Base-by-base conservation (phyloP, 2,888 invertebrate genomes). In the Hydraecia micacea region DNA sequence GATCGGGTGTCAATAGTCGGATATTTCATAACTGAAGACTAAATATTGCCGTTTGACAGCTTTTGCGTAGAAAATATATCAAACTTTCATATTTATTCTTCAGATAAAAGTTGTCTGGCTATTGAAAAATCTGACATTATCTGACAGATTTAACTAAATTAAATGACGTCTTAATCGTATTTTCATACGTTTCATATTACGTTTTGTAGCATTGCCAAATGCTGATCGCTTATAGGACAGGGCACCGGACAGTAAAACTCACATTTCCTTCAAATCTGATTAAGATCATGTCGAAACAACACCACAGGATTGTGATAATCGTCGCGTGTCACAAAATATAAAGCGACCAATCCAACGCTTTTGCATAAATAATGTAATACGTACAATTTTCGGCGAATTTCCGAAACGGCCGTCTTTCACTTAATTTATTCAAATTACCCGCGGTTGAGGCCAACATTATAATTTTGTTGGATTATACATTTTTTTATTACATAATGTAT, bases 361-460 rank as follows among this genome's bases (percentile, higher is more conserved):
- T 89, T 89, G 85, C 87, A 88, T 89, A 89, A 90, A 91, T 91
- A 88, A 88, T 86, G 79, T 89, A 85, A 87, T 83, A 88, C 85
- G 84, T 84, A 87, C 88, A 91, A 90, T 91, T 90, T 91, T 84
- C 84, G 86, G 81, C 85, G 77, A 88, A 89, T 86, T 88, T 87
- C 88, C 87, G 86, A 90, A 90, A 89, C 85, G 84, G 86, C 86
- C 87, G 86, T 74, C 71, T 85, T 85, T 77, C 81, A 83, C 46
- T 87, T 91, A 91, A 92, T 91, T 85, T 92, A 92, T 92, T 91
- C 91, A 92, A 92, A 92, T 91, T 89, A 89, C 86, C 70, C 79
- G 73, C 83, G 62, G 89, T 89, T 87, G 84, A 78, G 84, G 72
- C 78, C 84, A 77, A 87, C 89, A 90, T 89, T 87, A 88, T 91